Evolutionary conservation across 2,113 vertebrate genomes (phyloP), one percentile per base, ranked within the genome.

Genomic region (Pithys albifrons): DNA sequence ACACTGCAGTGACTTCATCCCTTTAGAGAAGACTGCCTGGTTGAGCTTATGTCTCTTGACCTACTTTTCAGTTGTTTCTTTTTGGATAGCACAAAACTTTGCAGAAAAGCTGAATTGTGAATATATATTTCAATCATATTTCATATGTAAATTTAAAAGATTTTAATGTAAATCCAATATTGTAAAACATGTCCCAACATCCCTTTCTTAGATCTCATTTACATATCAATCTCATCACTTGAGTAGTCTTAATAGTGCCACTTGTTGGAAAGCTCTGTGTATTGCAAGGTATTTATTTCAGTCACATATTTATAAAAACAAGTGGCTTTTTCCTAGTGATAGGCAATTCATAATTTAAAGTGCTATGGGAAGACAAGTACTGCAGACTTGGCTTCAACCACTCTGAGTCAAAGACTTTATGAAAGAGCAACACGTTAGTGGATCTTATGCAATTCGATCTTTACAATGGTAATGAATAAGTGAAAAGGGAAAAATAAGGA

Each of bases 111-210:
- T 84, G 83, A 91, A 76, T 81, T 91, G 72, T 54, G 37, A 74
- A 24, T 86, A 54, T 78, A 65, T 85, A 54, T 94, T 88, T 87
- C 83, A 77, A 39, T 85, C 73, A 39, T 80, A 61, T 65, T 93
- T 93, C 89, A 65, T 91, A 96, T 92, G 96, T 72, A 89, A 93
- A 95, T 93, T n/a, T 72, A 58, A 70, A 90, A 88, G 45, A 89
- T 93, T 91, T 94, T 46, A 87, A 87, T 78, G 85, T 66, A 76
- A 87, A 93, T 71, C 54, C 86, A 93, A 46, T 84, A 81, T 91
- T 95, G 96, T 96, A 96, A 95, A 95, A 96, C 96, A 95, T 51
- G 95, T 96, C 92, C 92, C 92, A 93, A 95, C 88, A 97, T 89
- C 95, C 96, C 93, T 95, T 87, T 87, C 79, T 87, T 85, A 94